These are phyloP conservation scores for Micropoecilia bifurca DNA, from an alignment of 2,797 vertebrate species.

Conservation along the genomic window DNA sequence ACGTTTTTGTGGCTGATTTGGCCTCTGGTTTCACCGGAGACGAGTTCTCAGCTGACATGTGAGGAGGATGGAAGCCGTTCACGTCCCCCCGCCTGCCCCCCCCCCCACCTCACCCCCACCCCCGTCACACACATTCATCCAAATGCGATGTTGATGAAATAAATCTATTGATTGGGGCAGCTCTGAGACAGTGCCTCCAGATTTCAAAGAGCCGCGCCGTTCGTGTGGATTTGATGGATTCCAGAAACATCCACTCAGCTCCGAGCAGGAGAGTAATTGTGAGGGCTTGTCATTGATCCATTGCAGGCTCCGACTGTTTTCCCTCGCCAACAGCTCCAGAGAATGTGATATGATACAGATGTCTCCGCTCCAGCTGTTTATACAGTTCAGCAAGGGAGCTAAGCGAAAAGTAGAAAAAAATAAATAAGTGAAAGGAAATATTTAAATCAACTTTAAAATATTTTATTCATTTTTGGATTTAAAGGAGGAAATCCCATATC, in stretches of 20 bases:
- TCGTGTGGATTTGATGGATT: conserved; percentile 36
- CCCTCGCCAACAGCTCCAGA: conserved; percentile 3
- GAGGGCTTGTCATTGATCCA: conserved; percentile 27
- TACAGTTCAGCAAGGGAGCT: conserved; percentile 19
- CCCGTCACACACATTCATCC: neutral
- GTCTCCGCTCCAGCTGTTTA: conserved; percentile 38
- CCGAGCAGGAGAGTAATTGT: conserved; percentile 31
- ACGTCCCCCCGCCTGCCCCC: conserved; percentile 17
- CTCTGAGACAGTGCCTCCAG: conserved; percentile 21
- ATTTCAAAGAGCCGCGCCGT: conserved; percentile 15
- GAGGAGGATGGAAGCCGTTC: neutral
- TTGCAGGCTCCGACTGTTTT: conserved; percentile 26
- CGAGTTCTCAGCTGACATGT: neutral
- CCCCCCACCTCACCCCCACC: conserved; percentile 26
- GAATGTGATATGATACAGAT: conserved; percentile 48
- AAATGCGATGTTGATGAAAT: conserved; percentile 11
- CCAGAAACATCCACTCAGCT: conserved; percentile 35
- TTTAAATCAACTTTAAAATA: conserved; percentile 14
- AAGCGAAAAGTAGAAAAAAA: neutral
- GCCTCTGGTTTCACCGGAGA: neutral
- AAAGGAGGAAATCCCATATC: neutral
- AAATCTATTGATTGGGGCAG: conserved; percentile 33
- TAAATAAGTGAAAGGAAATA: neutral
- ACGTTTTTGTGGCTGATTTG: neutral
- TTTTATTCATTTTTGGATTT: conserved; percentile 28